Evolutionary conservation across 53 echinoderm and acorn worm species (phyloP), one percentile per base, ranked within the genome.

Genomic region (Stichopus horrens): DNA sequence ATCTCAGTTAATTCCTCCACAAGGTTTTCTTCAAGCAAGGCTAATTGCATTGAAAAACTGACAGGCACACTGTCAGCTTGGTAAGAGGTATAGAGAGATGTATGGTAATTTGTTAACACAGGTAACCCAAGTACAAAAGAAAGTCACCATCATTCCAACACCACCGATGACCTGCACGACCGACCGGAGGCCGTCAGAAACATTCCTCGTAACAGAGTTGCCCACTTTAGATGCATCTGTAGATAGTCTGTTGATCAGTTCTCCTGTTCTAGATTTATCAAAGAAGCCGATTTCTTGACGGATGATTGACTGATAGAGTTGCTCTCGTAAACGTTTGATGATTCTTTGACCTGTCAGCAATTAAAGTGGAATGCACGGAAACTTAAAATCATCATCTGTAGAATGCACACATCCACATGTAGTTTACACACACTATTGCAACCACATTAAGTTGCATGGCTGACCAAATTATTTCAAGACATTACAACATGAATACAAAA

Each of bases 221-320:
- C 96, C 96, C n/a, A 96, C 89, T 86, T 93, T 91, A 8, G 94
- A 90, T 13, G 96, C 90, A 89, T 96, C 96, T 0, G 93, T 91
- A 4, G 96, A 96, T 76, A 96, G 87, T 9, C 96, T 87, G 79
- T 96, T 96, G 77, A 96, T 90, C 6, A 96, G 93, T 79, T 96
- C 96, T 5, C 96, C 96, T 7, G 96, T 96, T 20, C 93, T 92
- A 1, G 93, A 95, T 91, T 95, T 95, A 83, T 96, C 96, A 90
- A 96, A 96, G 84, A 96, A 96, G 9, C 85, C 96, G n/a, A 96
- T 91, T 73, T 96, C 96, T 66, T 96, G 96, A 52, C 91, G 90
- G 53, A 96, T 66, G n/a, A 96, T 90, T 23, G 96, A 96, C 57
- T 90, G 90, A 83, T 95, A 96, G 66, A 96, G 79, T 20, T 86